phyloP scores from a whole-genome alignment of 30 jellyfish, hydroid and myxozoan species.

The Aurelia sp. region DNA sequence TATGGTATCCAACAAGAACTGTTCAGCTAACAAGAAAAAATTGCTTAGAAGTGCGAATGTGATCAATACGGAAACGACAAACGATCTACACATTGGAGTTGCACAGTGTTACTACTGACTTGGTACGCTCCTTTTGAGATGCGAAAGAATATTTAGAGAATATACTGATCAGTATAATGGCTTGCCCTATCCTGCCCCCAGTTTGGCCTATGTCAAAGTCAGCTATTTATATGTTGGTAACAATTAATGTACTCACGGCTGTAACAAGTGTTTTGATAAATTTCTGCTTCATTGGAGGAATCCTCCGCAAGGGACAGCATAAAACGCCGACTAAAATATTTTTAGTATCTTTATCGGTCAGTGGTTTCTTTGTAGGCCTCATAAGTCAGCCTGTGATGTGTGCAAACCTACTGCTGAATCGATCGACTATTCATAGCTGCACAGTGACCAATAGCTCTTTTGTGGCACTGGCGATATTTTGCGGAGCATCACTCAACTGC shows the following conservation, averaged over 20 bases:
- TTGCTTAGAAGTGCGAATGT: too few species aligned
- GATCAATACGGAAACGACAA: too few species aligned
- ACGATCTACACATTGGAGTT: too few species aligned
- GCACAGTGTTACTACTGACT: too few species aligned
- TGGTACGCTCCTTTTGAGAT: too few species aligned
- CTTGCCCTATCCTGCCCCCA: conserved; percentile 31
- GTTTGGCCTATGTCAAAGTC: conserved; percentile 23
- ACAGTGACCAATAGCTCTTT: too few species aligned
- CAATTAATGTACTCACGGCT: conserved; percentile 36
- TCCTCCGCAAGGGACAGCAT: conserved; percentile 6
- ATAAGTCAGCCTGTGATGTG: conserved; percentile 50
- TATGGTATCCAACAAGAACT: too few species aligned
- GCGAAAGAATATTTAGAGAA: too few species aligned
- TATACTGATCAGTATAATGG: not conserved
- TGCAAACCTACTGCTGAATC: conserved; percentile 18
- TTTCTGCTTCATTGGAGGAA: conserved; percentile 42
- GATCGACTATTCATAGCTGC: too few species aligned
- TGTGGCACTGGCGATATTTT: not conserved
- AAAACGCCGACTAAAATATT: conserved; percentile 38
- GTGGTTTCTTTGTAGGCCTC: conserved; percentile 56
- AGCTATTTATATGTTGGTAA: conserved; percentile 24
- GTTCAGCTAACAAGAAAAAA: too few species aligned
- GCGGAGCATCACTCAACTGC: not conserved
- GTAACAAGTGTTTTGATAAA: conserved; percentile 11
- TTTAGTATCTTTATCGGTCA: conserved; percentile 30